Base-by-base conservation (phyloP, 2,113 vertebrate genomes). In the Trichechus manatus region DNA sequence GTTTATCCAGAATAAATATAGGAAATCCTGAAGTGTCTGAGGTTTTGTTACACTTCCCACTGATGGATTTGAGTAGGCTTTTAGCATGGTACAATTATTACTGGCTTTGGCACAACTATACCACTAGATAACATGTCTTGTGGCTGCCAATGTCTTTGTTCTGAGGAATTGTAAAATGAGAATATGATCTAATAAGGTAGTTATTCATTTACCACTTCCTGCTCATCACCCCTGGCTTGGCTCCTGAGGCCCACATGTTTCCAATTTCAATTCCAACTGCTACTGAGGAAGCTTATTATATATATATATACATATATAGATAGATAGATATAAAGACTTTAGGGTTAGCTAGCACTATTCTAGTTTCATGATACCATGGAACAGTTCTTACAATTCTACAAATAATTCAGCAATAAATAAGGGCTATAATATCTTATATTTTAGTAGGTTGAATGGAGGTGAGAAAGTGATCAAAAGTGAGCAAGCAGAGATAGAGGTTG, bases 181-280 rank as follows among this genome's bases (percentile, higher is more conserved):
- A 96, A 89, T 90, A 74, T 97, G 84, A 90, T 96, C 89, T 78
- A 97, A 97, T 87, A 89, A 89, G 61, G 64, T 80, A 90, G 79
- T 80, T 97, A 92, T 93, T 91, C 66, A 94, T 79, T 96, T 79
- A 85, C 79, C 50, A 83, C 66, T 96, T 96, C 89, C 94, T 91
- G 83, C 31, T 95, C 68, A 93, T 94, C 89, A 42, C 92, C 88
- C 72, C 36, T 70, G 92, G 68, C 61, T 94, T 97, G 86, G 64
- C 1, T 0, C 63, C 93, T 23, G 89, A 74, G 31, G 56, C 83
- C 70, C 79, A 20, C 4, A 13, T 94, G 56, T 77, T 70, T 89
- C 66, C 84, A 89, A 93, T 96, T 93, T 97, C 33, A 94, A 63
- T 96, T 82, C 53, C 42, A 97, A 95, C 61, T 89, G 79, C 39